These are phyloP conservation scores for Prosopocoilus inquinatus DNA, from an alignment of 2,888 invertebrate species.

Conservation along the genomic window DNA sequence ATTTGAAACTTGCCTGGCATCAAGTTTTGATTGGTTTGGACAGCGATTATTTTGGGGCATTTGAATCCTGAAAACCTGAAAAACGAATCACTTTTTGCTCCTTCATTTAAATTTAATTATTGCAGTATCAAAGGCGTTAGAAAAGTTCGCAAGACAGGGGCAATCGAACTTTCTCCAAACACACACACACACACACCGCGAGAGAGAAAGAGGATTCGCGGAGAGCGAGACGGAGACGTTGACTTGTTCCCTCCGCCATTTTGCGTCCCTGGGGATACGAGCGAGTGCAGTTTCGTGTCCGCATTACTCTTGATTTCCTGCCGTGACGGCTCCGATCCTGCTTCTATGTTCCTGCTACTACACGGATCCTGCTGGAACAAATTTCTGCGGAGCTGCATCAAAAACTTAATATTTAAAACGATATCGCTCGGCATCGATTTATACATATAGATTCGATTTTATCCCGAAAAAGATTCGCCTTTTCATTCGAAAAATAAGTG, in stretches of 20 bases:
- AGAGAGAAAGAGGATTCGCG: neutral
- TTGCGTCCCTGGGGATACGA: conserved; percentile 49
- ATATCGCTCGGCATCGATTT: no score
- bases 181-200: neutral
- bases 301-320: conserved; percentile 66
- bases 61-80: neutral
- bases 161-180: conserved; percentile 8
- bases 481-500: no score
- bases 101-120: neutral
- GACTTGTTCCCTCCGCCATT: conserved; percentile 44
- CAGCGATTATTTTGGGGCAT: neutral
- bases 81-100: neutral
- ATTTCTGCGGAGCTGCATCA: neutral
- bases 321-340: conserved; percentile 47
- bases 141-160: neutral
- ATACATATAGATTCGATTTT: no score
- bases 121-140: neutral
- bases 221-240: conserved; percentile 25
- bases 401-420: no score
- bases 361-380: conserved; percentile 1
- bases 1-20: neutral
- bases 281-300: conserved; percentile 64
- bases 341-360: conserved; percentile 22
- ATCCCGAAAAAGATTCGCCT: no score
- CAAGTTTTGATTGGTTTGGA: neutral